Conservation (phyloP, 2,113 vertebrate species). For the Taxidea taxus region DNA sequence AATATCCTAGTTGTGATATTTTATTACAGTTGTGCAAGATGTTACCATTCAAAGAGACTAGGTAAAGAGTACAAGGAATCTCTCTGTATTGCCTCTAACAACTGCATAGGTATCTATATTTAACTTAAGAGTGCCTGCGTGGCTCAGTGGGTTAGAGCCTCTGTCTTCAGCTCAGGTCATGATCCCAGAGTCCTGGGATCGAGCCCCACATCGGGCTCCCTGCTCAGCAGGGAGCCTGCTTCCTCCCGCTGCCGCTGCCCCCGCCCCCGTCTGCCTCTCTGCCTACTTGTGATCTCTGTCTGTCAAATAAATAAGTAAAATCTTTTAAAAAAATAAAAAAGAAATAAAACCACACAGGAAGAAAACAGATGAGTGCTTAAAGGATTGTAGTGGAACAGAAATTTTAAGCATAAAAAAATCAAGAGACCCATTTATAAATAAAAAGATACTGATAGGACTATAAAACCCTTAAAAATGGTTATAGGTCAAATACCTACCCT, state of each 20-base stretch:
- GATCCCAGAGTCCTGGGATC: too few relatives aligned
- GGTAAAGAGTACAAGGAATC: not conserved
- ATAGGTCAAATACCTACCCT: not conserved
- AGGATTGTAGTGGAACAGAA: not conserved
- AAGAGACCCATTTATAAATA: not conserved
- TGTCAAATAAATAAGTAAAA: too few relatives aligned
- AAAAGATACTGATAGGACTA: not conserved
- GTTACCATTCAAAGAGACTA: not conserved
- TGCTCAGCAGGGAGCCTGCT: too few relatives aligned
- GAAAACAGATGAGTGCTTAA: not conserved
- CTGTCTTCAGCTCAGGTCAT: too few relatives aligned
- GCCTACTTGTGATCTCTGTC: too few relatives aligned
- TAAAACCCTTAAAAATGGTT: not conserved
- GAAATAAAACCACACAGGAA: not conserved
- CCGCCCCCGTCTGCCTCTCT: too few relatives aligned
- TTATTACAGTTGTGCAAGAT: not conserved
- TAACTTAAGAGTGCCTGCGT: not conserved
- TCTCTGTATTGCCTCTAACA: not conserved
- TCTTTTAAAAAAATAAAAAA: too few relatives aligned
- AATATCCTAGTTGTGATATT: not conserved
- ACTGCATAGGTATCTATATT: not conserved
- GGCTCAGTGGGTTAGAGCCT: too few relatives aligned
- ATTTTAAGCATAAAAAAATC: not conserved
- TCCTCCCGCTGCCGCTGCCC: too few relatives aligned
- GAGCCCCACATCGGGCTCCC: too few relatives aligned